phyloP scores from a whole-genome alignment of 2,113 vertebrate genomes.

The Melanotaenia duboulayi region DNA sequence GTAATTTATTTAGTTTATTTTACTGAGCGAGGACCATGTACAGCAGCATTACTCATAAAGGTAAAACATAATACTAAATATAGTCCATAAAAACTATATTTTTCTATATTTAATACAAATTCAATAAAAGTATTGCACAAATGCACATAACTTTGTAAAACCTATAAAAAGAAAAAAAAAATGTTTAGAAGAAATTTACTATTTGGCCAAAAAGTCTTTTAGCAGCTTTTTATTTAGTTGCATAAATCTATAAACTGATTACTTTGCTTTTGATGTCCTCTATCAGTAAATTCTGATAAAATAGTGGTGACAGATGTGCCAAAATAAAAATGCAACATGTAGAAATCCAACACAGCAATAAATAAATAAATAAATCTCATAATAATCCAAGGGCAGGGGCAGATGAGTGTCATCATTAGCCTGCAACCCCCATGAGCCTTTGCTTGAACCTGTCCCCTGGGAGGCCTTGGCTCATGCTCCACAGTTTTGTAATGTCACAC shows the following conservation, averaged over 20 bases:
- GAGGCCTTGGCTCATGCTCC: slow-evolving; percentile 53
- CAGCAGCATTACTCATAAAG: too few species aligned
- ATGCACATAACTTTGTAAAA: not conserved
- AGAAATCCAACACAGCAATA: not conserved
- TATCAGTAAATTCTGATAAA: not conserved
- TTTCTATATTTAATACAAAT: too few species aligned
- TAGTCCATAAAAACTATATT: not conserved
- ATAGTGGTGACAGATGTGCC: not conserved
- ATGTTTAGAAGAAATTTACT: too few species aligned
- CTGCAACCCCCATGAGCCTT: slow-evolving; percentile 47
- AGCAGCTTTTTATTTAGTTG: too few species aligned
- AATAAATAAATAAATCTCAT: slow-evolving; percentile 1
- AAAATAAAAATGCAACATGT: not conserved
- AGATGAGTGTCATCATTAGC: slow-evolving; percentile 34
- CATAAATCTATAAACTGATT: not conserved
- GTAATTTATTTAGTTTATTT: too few species aligned
- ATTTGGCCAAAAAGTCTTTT: too few species aligned
- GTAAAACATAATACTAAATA: too few species aligned
- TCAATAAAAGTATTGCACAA: too few species aligned
- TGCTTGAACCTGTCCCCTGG: slow-evolving; percentile 36
- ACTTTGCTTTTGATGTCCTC: too few species aligned
- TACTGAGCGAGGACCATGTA: too few species aligned
- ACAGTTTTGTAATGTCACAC: slow-evolving; percentile 74
- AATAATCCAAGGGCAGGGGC: slow-evolving; percentile 5
- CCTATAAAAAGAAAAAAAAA: too few species aligned